A percentile compares a stretch with the other conserved stretches of the same genome.
Conservation (phyloP, 2,888 invertebrate species). For the Stramonita haemastoma region DNA sequence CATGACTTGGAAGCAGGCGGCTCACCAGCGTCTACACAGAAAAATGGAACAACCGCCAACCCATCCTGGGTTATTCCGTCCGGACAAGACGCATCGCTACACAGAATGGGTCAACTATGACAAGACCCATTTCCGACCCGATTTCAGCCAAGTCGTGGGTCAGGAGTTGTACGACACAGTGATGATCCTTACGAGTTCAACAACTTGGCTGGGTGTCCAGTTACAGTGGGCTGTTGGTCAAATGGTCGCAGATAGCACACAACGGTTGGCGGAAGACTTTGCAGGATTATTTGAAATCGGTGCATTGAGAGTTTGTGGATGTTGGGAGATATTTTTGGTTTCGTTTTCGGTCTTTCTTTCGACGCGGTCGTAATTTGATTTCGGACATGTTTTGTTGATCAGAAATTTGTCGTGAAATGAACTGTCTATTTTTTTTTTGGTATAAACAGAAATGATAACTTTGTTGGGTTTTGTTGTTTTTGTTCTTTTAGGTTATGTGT, state of each 20-base stretch:
- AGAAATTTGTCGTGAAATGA: too few relatives aligned
- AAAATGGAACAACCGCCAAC: background rate
- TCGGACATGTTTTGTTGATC: too few relatives aligned
- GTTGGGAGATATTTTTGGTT: too few relatives aligned
- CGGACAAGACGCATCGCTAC: constrained; percentile 55
- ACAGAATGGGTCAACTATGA: constrained; percentile 61
- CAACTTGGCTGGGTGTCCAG: constrained; percentile 57
- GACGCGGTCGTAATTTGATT: too few relatives aligned
- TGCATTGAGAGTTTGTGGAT: background rate
- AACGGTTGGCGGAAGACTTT: constrained; percentile 58
- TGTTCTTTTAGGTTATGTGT: too few relatives aligned
- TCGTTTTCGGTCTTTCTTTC: too few relatives aligned
- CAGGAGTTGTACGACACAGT: constrained; percentile 54
- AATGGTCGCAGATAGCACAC: constrained; percentile 53
- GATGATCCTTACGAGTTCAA: constrained; percentile 55
- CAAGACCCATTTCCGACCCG: constrained; percentile 46
- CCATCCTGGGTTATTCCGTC: constrained; percentile 58
- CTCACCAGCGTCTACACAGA: constrained; percentile 45
- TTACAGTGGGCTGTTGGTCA: constrained; percentile 62
- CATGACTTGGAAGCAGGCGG: constrained; percentile 41
- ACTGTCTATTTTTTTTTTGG: too few relatives aligned
- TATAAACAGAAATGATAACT: too few relatives aligned
- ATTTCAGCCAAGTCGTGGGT: constrained; percentile 48
- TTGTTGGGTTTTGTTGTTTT: too few relatives aligned
- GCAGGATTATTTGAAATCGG: background rate